A percentile compares a stretch with the other conserved stretches of the same genome.
phyloP scores from a whole-genome alignment of 1,140 invertebrate genomes.

The Heliconius congener region DNA sequence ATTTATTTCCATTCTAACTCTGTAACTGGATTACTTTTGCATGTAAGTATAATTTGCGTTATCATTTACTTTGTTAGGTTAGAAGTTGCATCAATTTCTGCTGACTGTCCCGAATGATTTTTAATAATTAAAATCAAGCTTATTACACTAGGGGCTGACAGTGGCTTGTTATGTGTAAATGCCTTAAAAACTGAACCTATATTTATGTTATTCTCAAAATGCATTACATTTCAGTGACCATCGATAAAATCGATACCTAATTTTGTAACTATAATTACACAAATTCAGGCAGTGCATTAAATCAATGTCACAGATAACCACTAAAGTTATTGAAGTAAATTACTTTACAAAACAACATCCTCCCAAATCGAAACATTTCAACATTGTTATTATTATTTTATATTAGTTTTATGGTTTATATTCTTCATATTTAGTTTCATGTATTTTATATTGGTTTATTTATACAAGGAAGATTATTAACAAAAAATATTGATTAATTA shows the following conservation, averaged over 20 bases:
- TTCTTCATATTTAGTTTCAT: conserved; percentile 9
- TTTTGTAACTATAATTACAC: conserved; percentile 26
- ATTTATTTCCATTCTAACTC: conserved; percentile 35
- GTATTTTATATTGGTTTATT: conserved; percentile 26
- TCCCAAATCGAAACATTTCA: not conserved
- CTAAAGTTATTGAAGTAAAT: not conserved
- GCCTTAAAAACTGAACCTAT: conserved; percentile 41
- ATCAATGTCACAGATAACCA: conserved; percentile 17
- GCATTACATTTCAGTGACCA: conserved; percentile 42
- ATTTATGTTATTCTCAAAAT: conserved; percentile 33
- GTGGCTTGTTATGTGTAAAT: conserved; percentile 69
- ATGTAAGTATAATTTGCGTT: conserved; percentile 62
- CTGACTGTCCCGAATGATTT: conserved; percentile 72
- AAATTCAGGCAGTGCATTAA: conserved; percentile 21
- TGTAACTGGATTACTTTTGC: conserved; percentile 47
- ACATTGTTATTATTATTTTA: conserved; percentile 5
- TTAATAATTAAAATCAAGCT: conserved; percentile 64
- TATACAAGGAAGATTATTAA: conserved; percentile 17
- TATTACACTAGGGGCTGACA: conserved; percentile 72
- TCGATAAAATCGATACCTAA: conserved; percentile 49
- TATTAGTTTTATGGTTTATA: conserved; percentile 12
- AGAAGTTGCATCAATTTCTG: conserved; percentile 73
- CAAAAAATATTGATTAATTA: conserved; percentile 24
- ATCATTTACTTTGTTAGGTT: conserved; percentile 67
- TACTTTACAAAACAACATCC: not conserved